phyloP scores from a whole-genome alignment of 2,797 vertebrate species.

The Phalloptychus januarius region DNA sequence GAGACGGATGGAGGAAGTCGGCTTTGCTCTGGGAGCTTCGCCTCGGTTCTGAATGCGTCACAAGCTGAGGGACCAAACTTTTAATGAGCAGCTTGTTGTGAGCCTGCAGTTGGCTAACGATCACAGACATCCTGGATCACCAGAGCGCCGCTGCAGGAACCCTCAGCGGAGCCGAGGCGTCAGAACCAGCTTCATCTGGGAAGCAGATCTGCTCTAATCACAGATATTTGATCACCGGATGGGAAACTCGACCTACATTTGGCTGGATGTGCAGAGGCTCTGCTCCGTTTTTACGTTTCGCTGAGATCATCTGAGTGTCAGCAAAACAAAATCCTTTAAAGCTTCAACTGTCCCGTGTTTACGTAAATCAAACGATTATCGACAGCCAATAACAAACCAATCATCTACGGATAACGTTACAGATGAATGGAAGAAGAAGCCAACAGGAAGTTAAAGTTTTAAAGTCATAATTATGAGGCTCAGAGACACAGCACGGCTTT shows the following conservation, averaged over 20 bases:
- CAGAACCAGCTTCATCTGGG: conserved; percentile 5
- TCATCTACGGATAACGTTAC: neutral
- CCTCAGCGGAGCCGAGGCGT: conserved; percentile 1
- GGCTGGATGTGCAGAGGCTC: neutral
- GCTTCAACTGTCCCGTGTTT: neutral
- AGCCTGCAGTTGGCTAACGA: neutral
- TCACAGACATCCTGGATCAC: neutral
- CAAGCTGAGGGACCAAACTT: conserved; percentile 1
- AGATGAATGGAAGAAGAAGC: neutral
- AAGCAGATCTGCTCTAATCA: neutral
- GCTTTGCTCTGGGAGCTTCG: conserved; percentile 34
- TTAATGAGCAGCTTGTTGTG: neutral
- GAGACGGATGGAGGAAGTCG: conserved; percentile 40
- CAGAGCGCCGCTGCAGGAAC: neutral
- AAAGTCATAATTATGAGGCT: no score
- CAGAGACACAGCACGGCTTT: no score
- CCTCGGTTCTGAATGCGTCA: conserved; percentile 14
- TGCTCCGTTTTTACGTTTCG: neutral
- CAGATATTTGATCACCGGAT: neutral
- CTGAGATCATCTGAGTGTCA: neutral
- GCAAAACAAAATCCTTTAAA: neutral
- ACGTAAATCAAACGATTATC: no score
- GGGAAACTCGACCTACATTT: neutral
- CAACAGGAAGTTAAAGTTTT: no score
- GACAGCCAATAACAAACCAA: no score